Percentiles rank a stretch among this genome's conserved stretches.
phyloP scores from a whole-genome alignment of 2,797 vertebrate genomes.

The Mergus octosetaceus region DNA sequence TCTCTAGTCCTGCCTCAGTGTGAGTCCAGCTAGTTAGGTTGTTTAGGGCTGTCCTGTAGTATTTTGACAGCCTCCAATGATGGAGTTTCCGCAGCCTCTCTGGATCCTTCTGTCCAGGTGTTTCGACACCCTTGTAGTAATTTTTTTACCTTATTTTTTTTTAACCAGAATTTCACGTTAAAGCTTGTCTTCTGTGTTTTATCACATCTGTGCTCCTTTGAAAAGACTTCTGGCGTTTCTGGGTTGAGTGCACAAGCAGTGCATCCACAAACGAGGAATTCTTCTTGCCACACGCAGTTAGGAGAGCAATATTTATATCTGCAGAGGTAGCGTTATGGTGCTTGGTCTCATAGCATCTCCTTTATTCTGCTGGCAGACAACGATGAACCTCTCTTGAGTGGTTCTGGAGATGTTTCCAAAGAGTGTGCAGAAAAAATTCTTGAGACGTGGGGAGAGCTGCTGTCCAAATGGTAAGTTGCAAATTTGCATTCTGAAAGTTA shows the following conservation, averaged over 20 bases:
- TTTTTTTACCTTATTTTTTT: not conserved
- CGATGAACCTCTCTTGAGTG: slow-evolving; percentile 95
- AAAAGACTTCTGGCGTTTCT: not conserved
- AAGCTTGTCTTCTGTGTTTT: not conserved
- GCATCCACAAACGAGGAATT: not conserved
- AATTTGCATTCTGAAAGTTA: not conserved
- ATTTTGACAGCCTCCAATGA: not conserved
- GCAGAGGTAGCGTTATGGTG: not conserved
- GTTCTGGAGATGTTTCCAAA: slow-evolving; percentile 98
- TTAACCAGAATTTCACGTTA: not conserved
- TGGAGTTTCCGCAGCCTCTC: not conserved
- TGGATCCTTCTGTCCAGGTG: not conserved
- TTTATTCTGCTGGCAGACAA: slow-evolving; percentile 85
- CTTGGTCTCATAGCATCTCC: not conserved
- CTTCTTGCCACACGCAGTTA: not conserved
- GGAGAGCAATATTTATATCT: not conserved
- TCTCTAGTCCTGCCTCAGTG: not conserved
- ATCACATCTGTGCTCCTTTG: accelerated
- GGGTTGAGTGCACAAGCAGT: too few species aligned
- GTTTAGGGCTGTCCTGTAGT: not conserved
- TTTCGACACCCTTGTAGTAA: not conserved
- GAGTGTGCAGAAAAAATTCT: slow-evolving; percentile 99
- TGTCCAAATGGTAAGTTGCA: slow-evolving; percentile 93
- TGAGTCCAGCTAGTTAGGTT: not conserved
- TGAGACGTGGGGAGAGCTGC: slow-evolving; percentile 97